These are phyloP conservation scores for Chrysopilus asiliformis DNA, from an alignment of 2,888 invertebrate species.

Conservation along the genomic window DNA sequence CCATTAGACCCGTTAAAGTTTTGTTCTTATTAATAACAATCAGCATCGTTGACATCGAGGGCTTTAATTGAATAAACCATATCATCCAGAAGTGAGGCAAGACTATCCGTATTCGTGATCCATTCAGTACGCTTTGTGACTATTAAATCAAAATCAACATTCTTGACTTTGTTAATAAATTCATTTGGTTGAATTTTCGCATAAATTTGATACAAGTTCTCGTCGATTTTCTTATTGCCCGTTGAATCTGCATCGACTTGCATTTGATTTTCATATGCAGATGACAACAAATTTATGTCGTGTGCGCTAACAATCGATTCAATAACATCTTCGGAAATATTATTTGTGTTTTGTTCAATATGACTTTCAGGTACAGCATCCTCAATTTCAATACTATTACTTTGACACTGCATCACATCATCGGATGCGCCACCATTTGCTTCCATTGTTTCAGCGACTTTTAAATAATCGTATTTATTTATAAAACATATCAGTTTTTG, in stretches of 20 bases:
- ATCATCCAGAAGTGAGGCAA: constrained; percentile 60
- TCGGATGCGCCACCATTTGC: neutral
- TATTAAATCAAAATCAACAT: constrained; percentile 46
- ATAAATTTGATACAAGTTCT: constrained; percentile 29
- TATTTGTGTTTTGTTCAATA: neutral
- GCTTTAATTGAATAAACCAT: constrained; percentile 48
- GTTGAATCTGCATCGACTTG: constrained; percentile 19
- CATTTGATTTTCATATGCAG: constrained; percentile 45
- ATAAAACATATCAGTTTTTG: constrained; percentile 37
- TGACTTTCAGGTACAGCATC: neutral
- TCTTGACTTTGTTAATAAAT: constrained; percentile 46
- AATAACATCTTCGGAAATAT: constrained; percentile 40
- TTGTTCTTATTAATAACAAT: constrained; percentile 68
- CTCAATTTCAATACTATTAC: constrained; percentile 12
- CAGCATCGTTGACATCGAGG: constrained; percentile 47
- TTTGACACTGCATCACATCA: constrained; percentile 2
- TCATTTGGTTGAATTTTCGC: constrained; percentile 40
- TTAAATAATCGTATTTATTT: constrained; percentile 41
- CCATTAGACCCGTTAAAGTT: no score
- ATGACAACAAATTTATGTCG: constrained; percentile 47
- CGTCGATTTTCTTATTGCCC: constrained; percentile 22
- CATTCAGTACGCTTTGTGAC: constrained; percentile 44
- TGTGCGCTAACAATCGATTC: constrained; percentile 49
- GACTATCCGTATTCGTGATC: constrained; percentile 51
- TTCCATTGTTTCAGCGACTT: constrained; percentile 11